phyloP scores from a whole-genome alignment of 2,113 vertebrate species.

The Nanger granti region DNA sequence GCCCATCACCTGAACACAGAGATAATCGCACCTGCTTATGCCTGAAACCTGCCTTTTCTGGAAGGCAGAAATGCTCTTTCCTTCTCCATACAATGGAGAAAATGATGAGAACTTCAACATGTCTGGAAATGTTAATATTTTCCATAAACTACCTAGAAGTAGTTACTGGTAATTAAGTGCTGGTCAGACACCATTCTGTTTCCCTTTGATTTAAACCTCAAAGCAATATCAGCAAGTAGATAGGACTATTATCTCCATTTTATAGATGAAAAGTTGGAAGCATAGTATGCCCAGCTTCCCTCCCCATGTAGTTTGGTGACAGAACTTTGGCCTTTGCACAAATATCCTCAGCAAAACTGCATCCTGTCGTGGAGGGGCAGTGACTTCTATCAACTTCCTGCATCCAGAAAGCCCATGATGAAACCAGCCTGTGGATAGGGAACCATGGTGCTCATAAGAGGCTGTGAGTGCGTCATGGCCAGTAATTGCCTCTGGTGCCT shows the following conservation, averaged over 20 bases:
- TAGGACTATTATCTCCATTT: neutral
- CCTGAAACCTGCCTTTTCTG: rapidly evolving
- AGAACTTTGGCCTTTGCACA: neutral
- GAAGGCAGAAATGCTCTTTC: no score
- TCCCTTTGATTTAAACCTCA: neutral
- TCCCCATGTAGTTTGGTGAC: neutral
- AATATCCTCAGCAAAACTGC: rapidly evolving
- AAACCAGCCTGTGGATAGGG: rapidly evolving
- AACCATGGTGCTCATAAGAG: rapidly evolving
- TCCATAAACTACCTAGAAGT: neutral
- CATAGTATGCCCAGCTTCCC: rapidly evolving
- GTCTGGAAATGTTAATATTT: neutral
- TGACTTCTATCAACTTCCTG: neutral
- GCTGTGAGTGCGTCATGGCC: rapidly evolving
- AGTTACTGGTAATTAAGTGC: neutral
- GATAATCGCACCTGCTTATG: rapidly evolving
- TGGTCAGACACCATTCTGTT: neutral
- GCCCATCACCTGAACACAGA: neutral
- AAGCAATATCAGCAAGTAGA: rapidly evolving
- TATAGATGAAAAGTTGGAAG: neutral
- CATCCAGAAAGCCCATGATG: rapidly evolving
- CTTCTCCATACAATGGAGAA: neutral
- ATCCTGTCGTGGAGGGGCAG: rapidly evolving
- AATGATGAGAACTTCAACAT: neutral
- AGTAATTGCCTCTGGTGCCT: no score